Evolutionary conservation across 2,888 invertebrate genomes (phyloP), one percentile per base, ranked within the genome.

Genomic region (Corythucha ciliata): DNA sequence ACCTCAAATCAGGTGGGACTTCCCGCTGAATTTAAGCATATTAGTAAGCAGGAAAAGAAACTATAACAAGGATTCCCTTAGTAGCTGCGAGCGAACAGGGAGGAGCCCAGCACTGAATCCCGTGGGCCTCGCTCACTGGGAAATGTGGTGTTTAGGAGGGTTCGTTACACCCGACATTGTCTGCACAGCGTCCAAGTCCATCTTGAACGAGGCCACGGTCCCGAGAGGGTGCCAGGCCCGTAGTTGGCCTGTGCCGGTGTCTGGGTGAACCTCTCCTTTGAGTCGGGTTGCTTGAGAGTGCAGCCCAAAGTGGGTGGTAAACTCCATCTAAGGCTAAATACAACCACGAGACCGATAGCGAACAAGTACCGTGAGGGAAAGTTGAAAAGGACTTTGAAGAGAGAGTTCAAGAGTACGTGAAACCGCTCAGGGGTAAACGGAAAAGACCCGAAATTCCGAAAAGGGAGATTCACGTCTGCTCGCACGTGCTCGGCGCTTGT

Each of bases 321-420:
- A 74, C 68, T 71, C 69, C 70, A 69, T 70, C 70, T 70, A 71
- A 71, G 68, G 68, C 71, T 48, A 48, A 48, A 48, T 77, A 67
- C 71, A 76, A 78, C 78, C 78, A 76, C 70, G 77, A 77, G 75
- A 76, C 75, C 76, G 75, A 78, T 77, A 77, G 77, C 73, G 70
- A 72, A 71, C 70, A 77, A 77, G 75, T 76, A 76, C 75, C 75
- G 76, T 74, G 77, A 78, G 74, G 76, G 76, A 79, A 79, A 79
- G 77, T 70, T 78, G 76, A 73, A 77, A 77, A 79, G 76, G 72
- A 78, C 77, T 78, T 75, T 76, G 75, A 76, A 77, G 73, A 77
- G 68, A 70, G 70, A 71, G 70, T 71, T 69, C 66, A 71, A 70
- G 63, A 71, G 70, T 67, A 68, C 69, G 71, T 72, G 71, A 69